phyloP scores from a whole-genome alignment of 2,113 vertebrate genomes.

The Chiloscyllium plagiosum region DNA sequence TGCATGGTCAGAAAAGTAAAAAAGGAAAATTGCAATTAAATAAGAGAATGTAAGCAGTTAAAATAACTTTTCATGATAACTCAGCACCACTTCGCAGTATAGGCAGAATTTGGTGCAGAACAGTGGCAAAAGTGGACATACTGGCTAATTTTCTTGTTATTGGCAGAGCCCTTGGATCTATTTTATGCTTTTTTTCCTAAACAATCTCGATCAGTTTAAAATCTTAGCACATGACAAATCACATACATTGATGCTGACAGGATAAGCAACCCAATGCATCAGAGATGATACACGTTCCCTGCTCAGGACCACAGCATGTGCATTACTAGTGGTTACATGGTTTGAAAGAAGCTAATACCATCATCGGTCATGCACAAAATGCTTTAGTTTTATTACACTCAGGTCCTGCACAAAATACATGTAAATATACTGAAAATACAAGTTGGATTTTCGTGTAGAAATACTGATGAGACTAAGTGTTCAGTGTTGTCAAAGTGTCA shows the following conservation, averaged over 20 bases:
- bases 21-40: background rate
- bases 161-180: background rate
- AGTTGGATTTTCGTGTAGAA: background rate
- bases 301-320: background rate
- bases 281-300: background rate
- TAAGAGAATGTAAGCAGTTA: background rate
- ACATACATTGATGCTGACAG: background rate
- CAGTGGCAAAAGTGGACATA: background rate
- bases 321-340: background rate
- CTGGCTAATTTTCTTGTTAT: background rate
- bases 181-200: background rate
- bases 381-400: background rate
- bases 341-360: background rate
- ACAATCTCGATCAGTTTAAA: background rate
- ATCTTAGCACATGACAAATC: background rate
- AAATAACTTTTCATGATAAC: background rate
- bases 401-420: background rate
- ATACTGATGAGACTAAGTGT: background rate
- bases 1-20: background rate
- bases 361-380: background rate
- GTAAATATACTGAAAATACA: background rate
- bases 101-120: background rate
- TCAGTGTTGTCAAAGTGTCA: background rate
- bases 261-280: background rate
- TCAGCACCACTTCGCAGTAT: background rate